Evolutionary conservation across 2,888 invertebrate species (phyloP), one percentile per base, ranked within the genome.

Genomic region (Erpobdella octoculata): DNA sequence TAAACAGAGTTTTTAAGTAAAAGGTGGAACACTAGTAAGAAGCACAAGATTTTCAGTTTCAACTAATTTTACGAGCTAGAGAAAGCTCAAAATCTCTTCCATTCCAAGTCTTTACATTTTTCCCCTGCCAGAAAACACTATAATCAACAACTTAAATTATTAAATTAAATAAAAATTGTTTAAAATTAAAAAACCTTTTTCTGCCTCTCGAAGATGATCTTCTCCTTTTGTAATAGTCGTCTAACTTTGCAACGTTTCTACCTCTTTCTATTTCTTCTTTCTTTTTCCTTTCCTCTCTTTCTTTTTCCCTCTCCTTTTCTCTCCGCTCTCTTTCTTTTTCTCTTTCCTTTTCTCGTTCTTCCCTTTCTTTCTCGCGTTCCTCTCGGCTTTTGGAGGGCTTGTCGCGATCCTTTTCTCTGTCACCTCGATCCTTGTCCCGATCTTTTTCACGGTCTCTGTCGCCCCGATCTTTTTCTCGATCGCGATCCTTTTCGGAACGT

Each of bases 401-500:
- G 21, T 72, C 70, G 36, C 72, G 46, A 21, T 69, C 67, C 37
- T 65, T 67, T 31, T 68, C 70, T 72, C 70, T 66, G 53, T 38
- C 35, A 37, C 67, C 38, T 46, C 70, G 4, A 64, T 46, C 64
- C 71, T 70, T 15, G 65, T 72, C 21, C 75, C 74, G 15, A 76
- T 74, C 8, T 77, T 76, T 35, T 75, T 46, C 21, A 48, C 69
- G 31, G 53, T 77, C 80, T 18, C 80, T 74, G 37, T 81, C 79
- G 61, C 28, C 37, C 58, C 25, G 71, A 71, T 31, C 76, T 72
- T 86, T 86, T 76, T 86, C 85, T 67, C 70, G 66, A 48, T 73
- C 72, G 59, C 66, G 68, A 18, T 48, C 37, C n/a, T 46, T n/a
- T 28, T 69, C 53, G 18, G 36, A 28, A 6, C 59, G 35, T 35